Evolutionary conservation across 2,888 invertebrate genomes (phyloP), one percentile per base, ranked within the genome.

Genomic region (Myathropa florea): DNA sequence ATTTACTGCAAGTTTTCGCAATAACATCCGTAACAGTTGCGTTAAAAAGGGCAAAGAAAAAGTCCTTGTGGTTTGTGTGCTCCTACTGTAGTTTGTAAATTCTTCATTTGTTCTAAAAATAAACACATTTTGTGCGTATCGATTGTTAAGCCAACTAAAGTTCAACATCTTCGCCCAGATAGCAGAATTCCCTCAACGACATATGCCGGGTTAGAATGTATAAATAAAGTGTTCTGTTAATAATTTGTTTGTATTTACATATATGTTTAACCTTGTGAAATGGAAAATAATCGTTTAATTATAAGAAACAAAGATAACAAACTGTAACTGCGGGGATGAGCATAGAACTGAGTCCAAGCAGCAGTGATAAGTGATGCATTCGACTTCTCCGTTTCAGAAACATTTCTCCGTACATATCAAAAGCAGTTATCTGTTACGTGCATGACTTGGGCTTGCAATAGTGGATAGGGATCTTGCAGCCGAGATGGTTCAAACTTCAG

Each of bases 1-100:
- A 60, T 85, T 77, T 82, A 85, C 72, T 64, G 85, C 81, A 78
- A 72, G 60, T 68, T 72, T 53, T 12, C 3, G 24, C 21, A 18
- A 57, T 71, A 75, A 72, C 46, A 85, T 9, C 24, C 61, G 65
- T 71, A 81, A 72, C 28, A 67, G 39, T 67, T 65, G 33, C 24
- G 14, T 14, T 9, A 30, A 60, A 60, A 55, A 7, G 36, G 10
- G 24, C 2, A 39, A 68, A 46, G n/a, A 28, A 77, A 53, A 30
- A 59, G 12, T 36, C 61, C 21, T 67, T 23, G 39, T 57, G 59
- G 64, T 71, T 59, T 53, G 30, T 80, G 61, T 57, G 46, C 30
- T 65, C 65, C 33, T 64, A 18, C 30, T 30, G 21, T 33, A 67
- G 14, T n/a, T 18, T 46, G 46, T 46, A 46, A 46, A 18, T 46